These are phyloP conservation scores for Odocoileus virginianus DNA, from an alignment of 2,113 vertebrate species.

Conservation along the genomic window DNA sequence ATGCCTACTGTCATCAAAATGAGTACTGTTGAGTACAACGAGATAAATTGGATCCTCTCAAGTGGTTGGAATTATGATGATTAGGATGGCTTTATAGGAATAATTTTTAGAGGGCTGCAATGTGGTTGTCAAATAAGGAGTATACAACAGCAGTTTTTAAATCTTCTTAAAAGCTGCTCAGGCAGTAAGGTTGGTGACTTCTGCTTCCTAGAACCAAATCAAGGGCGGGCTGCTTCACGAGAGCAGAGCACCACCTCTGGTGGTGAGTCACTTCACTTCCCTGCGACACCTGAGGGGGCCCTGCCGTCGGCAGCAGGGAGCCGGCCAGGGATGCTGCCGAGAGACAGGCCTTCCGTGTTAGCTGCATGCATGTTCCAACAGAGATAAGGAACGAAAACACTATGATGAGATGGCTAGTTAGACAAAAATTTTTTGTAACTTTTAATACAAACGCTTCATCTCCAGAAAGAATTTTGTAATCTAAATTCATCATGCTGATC, in stretches of 20 bases:
- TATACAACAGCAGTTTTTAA: not conserved
- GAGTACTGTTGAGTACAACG: not conserved
- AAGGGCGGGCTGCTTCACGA: constrained; percentile 68
- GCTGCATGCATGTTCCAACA: not conserved
- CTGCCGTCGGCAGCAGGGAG: rapidly evolving
- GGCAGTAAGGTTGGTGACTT: not conserved
- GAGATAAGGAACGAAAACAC: not conserved
- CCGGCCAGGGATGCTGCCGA: not conserved
- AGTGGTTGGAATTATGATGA: constrained; percentile 5
- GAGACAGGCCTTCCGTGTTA: not conserved
- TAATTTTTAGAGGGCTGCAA: not conserved
- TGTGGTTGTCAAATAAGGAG: constrained; percentile 4
- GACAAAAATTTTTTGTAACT: not conserved
- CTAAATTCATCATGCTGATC: not conserved
- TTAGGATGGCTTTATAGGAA: not conserved
- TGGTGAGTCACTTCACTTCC: constrained; percentile 54
- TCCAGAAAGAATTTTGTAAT: not conserved
- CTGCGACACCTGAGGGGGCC: not conserved
- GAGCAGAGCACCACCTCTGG: constrained; percentile 85
- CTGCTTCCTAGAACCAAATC: constrained; percentile 17
- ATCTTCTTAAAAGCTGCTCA: not conserved
- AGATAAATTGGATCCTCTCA: not conserved
- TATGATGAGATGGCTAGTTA: not conserved
- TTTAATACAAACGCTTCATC: not conserved
- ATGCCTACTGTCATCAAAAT: not conserved